Evolutionary conservation across 2,797 vertebrate species (phyloP).

Genomic region (Smutsia temminckii): DNA sequence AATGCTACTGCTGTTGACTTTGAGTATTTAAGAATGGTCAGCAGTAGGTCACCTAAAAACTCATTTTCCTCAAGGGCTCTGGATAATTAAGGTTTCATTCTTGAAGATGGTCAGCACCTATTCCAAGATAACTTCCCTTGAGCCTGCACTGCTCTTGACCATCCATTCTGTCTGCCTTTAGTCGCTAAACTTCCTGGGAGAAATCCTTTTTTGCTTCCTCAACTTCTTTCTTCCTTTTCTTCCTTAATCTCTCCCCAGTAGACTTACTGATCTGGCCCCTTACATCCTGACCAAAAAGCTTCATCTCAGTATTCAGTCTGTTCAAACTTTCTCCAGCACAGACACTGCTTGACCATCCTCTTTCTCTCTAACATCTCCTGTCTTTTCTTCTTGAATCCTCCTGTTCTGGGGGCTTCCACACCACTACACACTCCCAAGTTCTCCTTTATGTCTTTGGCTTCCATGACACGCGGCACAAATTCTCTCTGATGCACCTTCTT

Average conservation of each 20-base stretch:
- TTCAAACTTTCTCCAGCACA: background rate
- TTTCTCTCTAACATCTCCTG: background rate
- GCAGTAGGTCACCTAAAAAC: constrained; percentile 35
- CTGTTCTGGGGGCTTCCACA: background rate
- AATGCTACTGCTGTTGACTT: background rate
- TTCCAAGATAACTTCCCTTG: background rate
- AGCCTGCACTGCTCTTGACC: background rate
- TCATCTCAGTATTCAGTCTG: background rate
- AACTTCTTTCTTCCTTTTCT: background rate
- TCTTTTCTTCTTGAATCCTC: background rate
- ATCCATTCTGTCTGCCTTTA: background rate
- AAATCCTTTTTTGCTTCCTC: background rate
- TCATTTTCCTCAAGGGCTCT: background rate
- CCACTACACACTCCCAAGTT: background rate
- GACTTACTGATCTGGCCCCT: background rate
- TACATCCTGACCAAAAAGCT: background rate
- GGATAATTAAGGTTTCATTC: constrained; percentile 38
- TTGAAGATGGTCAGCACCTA: background rate
- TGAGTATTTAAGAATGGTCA: background rate
- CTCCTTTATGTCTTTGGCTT: background rate
- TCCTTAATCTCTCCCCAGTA: background rate
- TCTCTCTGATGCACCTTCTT: background rate
- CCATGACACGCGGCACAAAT: background rate
- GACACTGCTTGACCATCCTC: background rate
- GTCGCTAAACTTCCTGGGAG: background rate